Base-by-base conservation (phyloP, 2,113 vertebrate genomes). In the Camelus dromedarius region DNA sequence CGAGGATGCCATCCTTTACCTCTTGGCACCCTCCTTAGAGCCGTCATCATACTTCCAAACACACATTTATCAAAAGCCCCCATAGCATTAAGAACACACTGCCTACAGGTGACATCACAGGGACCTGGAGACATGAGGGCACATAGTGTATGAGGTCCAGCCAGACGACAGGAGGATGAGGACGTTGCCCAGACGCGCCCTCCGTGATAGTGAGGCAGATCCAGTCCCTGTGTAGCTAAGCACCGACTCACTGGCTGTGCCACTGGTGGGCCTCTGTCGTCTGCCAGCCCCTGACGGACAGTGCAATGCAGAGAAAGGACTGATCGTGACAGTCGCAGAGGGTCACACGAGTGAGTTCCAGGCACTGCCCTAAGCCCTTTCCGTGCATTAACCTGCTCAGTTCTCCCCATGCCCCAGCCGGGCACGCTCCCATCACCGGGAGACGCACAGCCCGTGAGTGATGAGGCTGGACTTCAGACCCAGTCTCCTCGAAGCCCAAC, bases 391-490 rank as follows among this genome's bases (percentile, higher is more conserved):
- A 24, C 26, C 3, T 16, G 7, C 64, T 69, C n/a, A 1, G 12
- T 67, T 16, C 30, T 72, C 42, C 32, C 24, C 20, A 9, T 1
- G 0, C 2, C 70, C 32, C 1, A 2, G 12, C 19, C 12, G 2
- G 2, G 7, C 24, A 3, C 1, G 3, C 3, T 28, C 3, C 0
- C 20, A 26, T n/a, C 22, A 2, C 35, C 24, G 5, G 3, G 9
- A 22, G 22, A 30, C 9, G 12, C 18, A 20, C 3, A 62, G 38
- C 28, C 11, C 4, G 54, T 38, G 20, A 38, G 19, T 9, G 38
- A 84, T 11, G 4, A 20, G 18, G 28, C 28, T 85, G 52, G 8
- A 24, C 46, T 52, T 48, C 18, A 30, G 38, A 58, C 8, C 46
- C 22, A 1, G 19, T 15, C 19, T 54, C n/a, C 11, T 12, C 13